Conservation (phyloP, 2,797 vertebrate genomes). For the Falco rusticolus region DNA sequence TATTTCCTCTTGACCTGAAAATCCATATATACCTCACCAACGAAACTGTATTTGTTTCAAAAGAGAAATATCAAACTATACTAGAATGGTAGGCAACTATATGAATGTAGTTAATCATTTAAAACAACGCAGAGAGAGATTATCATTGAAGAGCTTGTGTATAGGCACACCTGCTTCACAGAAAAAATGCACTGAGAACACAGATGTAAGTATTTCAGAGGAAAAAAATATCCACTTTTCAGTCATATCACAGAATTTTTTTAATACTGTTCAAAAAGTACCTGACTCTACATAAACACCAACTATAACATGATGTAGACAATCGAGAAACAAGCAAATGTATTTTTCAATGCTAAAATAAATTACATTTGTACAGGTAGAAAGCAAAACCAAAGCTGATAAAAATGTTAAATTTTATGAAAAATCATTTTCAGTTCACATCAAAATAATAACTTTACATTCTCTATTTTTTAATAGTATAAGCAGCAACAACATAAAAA, state of each 20-base stretch:
- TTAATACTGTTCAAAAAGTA: constrained; percentile 88
- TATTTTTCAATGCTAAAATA: constrained; percentile 83
- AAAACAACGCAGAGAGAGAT: background rate
- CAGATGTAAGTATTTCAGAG: constrained; percentile 26
- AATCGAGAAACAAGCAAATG: constrained; percentile 83
- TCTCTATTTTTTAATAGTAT: constrained; percentile 87
- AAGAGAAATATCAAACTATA: background rate
- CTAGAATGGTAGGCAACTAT: background rate
- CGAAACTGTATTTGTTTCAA: background rate
- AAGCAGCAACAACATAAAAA: constrained; percentile 82
- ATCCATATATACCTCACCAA: background rate
- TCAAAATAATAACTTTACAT: constrained; percentile 91
- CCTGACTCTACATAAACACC: constrained; percentile 89
- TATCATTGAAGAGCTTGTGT: background rate
- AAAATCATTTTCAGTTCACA: constrained; percentile 88
- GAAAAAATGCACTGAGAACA: constrained; percentile 23
- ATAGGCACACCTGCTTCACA: background rate
- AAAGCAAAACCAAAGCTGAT: constrained; percentile 87
- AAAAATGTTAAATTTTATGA: constrained; percentile 89
- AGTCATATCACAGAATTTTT: constrained; percentile 80
- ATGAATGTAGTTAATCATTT: background rate
- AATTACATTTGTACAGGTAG: constrained; percentile 88
- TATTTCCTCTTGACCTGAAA: background rate
- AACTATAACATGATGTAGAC: constrained; percentile 86
- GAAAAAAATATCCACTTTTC: constrained; percentile 54